Evolutionary conservation across 2,888 invertebrate species (phyloP).

Genomic region (Hypena proboscidalis): DNA sequence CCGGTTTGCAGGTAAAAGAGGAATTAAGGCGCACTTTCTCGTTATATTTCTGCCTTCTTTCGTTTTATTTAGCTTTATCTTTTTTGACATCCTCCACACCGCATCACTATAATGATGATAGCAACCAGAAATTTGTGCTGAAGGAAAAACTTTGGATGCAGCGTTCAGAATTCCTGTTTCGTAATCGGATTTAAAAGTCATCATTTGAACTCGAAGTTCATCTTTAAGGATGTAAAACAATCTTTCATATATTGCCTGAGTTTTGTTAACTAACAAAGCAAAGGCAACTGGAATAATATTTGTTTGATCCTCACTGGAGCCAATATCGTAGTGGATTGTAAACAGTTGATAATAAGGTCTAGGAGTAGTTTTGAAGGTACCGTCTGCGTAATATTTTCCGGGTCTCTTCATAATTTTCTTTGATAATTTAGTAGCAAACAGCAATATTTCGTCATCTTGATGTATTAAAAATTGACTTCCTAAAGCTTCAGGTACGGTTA

Average conservation of each 20-base stretch:
- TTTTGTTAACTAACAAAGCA: not conserved
- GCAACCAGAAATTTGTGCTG: not conserved
- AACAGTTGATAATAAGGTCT: conserved; percentile 16
- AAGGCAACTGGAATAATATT: too few relatives aligned
- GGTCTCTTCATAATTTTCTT: conserved; percentile 10
- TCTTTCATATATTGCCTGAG: conserved; percentile 11
- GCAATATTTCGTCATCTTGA: conserved; percentile 14
- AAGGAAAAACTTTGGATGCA: not conserved
- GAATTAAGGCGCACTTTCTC: conserved; percentile 2
- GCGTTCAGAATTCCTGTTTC: conserved; percentile 4
- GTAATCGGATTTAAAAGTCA: conserved; percentile 18
- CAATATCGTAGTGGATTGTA: conserved; percentile 1
- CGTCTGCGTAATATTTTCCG: too few relatives aligned
- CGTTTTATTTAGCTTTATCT: conserved; percentile 4
- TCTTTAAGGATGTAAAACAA: conserved; percentile 16
- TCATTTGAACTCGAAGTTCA: conserved; percentile 9
- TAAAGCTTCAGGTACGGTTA: conserved; percentile 12
- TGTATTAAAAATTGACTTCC: conserved; percentile 12
- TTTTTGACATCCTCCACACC: conserved; percentile 4
- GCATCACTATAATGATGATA: conserved; percentile 1
- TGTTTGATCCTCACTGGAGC: too few relatives aligned
- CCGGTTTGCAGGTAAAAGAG: conserved; percentile 6
- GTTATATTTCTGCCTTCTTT: not conserved
- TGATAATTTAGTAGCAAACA: conserved; percentile 16
- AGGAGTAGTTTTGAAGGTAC: conserved; percentile 12